Percentiles rank a stretch among this genome's conserved stretches.
phyloP scores from a whole-genome alignment of 2,888 invertebrate species.

The Lottia gigantea region DNA sequence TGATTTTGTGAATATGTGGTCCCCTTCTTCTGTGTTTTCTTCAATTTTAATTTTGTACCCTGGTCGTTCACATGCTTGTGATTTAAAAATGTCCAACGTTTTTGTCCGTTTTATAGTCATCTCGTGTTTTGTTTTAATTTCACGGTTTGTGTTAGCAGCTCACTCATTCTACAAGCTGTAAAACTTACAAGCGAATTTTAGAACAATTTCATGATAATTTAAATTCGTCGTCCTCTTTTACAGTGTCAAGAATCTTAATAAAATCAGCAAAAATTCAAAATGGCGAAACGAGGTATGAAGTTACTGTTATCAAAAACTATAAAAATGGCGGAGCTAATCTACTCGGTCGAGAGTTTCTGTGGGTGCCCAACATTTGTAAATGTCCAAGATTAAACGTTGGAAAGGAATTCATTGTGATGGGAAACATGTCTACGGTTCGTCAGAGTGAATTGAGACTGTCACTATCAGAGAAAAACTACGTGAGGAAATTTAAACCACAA shows the following conservation, averaged over 20 bases:
- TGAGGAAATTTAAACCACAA: slow-evolving; percentile 21
- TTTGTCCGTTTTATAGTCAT: too few species aligned
- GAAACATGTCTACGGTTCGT: slow-evolving; percentile 17
- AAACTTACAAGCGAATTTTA: too few species aligned
- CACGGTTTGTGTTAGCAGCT: too few species aligned
- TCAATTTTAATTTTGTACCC: too few species aligned
- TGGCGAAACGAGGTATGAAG: slow-evolving; percentile 33
- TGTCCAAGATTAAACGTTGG: slow-evolving; percentile 28
- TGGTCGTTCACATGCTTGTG: too few species aligned
- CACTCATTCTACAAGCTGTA: too few species aligned
- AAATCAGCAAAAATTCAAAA: slow-evolving; percentile 17
- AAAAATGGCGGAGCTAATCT: slow-evolving; percentile 23
- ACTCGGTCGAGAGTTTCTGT: slow-evolving; percentile 29
- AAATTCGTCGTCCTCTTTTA: slow-evolving; percentile 4
- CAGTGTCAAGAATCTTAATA: slow-evolving; percentile 28
- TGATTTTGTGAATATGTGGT: too few species aligned
- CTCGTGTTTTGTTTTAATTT: too few species aligned
- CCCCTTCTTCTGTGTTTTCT: too few species aligned
- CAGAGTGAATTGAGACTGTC: slow-evolving; percentile 26
- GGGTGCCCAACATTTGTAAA: slow-evolving; percentile 32
- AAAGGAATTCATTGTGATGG: slow-evolving; percentile 32
- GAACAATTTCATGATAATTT: too few species aligned
- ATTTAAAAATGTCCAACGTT: too few species aligned
- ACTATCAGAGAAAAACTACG: slow-evolving; percentile 20
- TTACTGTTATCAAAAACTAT: slow-evolving; percentile 28